Evolutionary conservation across 2,797 vertebrate species (phyloP).

Genomic region (Acipenser oxyrinchus): DNA sequence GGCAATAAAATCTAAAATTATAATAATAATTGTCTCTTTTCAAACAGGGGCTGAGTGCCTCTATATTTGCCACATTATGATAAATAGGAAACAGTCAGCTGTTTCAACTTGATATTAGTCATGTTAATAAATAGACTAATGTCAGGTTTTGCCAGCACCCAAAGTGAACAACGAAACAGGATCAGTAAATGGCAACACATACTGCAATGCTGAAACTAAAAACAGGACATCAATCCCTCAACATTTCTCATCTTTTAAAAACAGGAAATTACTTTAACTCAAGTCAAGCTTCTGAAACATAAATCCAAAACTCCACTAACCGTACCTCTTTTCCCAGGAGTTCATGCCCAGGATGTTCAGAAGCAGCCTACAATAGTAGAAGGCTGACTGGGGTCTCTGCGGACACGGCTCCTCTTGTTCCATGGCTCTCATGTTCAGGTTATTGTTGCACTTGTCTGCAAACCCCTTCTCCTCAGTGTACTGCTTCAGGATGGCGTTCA

Average conservation of each 20-base stretch:
- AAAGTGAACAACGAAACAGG: too few relatives aligned
- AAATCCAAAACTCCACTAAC: not conserved
- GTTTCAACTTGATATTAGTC: conserved; percentile 10
- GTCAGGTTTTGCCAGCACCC: too few relatives aligned
- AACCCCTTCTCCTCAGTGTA: conserved; percentile 87
- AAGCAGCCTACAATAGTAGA: conserved; percentile 94
- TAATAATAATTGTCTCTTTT: conserved; percentile 27
- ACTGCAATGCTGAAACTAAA: too few relatives aligned
- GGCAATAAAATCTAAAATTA: conserved; percentile 8
- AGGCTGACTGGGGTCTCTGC: conserved; percentile 84
- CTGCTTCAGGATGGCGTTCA: conserved; percentile 94
- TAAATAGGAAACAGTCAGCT: conserved; percentile 26
- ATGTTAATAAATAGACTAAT: not conserved
- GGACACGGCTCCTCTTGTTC: conserved; percentile 79
- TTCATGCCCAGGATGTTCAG: conserved; percentile 97
- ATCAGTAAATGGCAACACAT: too few relatives aligned
- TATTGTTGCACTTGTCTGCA: conserved; percentile 76
- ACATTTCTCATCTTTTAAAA: conserved; percentile 31
- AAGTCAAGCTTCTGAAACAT: not conserved
- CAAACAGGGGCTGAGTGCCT: conserved; percentile 6
- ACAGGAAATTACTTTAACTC: conserved; percentile 2
- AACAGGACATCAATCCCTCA: conserved; percentile 30
- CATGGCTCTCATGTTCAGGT: conserved; percentile 82
- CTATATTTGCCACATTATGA: conserved; percentile 20
- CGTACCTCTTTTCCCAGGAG: conserved; percentile 98